These are phyloP conservation scores for Mormyrops boulengeri DNA, from an alignment of 2,797 vertebrate species.

Conservation along the genomic window DNA sequence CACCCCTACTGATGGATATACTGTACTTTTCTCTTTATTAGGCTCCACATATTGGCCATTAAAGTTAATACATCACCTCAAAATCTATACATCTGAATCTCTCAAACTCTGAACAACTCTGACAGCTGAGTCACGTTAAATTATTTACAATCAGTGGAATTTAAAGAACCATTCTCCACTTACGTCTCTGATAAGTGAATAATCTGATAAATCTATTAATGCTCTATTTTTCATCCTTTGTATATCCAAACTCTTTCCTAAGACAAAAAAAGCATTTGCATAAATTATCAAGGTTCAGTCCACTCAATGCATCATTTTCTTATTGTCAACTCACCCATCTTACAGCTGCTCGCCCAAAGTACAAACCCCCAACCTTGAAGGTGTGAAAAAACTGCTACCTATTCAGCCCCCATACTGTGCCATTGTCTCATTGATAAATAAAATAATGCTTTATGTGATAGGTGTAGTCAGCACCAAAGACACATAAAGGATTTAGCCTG, in stretches of 20 bases:
- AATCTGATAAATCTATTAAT: neutral
- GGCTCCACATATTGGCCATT: neutral
- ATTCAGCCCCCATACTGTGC: neutral
- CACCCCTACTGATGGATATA: neutral
- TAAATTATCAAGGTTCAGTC: neutral
- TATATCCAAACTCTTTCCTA: neutral
- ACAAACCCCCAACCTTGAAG: too few relatives aligned
- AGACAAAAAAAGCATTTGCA: neutral
- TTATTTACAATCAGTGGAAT: neutral
- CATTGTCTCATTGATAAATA: neutral
- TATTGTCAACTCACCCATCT: neutral
- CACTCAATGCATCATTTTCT: neutral
- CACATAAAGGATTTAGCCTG: neutral
- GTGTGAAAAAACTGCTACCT: too few relatives aligned
- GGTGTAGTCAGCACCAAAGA: neutral
- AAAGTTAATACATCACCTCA: constrained; percentile 16
- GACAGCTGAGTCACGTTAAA: too few relatives aligned
- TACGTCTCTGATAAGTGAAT: too few relatives aligned
- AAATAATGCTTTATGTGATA: neutral
- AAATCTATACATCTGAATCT: neutral
- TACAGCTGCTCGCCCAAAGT: neutral
- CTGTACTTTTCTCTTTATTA: neutral
- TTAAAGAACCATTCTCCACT: neutral
- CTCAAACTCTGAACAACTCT: neutral
- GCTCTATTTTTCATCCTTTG: neutral